These are phyloP conservation scores for Cyprinodon diabolis DNA, from an alignment of 2,797 vertebrate genomes.

Conservation along the genomic window DNA sequence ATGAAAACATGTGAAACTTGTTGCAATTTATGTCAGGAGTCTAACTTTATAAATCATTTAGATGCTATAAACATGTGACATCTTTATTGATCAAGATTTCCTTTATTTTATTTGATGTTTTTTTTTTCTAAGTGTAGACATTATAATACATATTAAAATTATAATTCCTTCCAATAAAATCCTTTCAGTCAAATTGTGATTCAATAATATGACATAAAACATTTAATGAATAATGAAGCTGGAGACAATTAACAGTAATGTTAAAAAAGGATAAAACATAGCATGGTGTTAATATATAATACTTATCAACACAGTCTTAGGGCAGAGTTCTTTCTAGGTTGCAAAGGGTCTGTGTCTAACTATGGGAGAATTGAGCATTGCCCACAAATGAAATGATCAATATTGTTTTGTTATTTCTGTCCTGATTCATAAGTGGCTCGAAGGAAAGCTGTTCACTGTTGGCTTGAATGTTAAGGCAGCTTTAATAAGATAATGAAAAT, in stretches of 20 bases:
- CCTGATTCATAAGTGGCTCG: constrained; percentile 5
- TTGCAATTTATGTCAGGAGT: constrained; percentile 14
- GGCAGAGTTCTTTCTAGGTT: constrained; percentile 2
- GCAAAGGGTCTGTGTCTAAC: constrained; percentile 16
- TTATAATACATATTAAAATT: neutral
- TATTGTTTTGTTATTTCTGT: constrained; percentile 5
- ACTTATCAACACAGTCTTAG: neutral
- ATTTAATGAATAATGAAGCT: neutral
- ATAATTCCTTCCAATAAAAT: neutral
- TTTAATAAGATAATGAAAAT: neutral
- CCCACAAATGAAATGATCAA: neutral
- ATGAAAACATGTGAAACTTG: constrained; percentile 15
- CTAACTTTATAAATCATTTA: neutral
- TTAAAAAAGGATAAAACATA: neutral
- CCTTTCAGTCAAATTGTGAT: neutral
- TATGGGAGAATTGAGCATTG: constrained; percentile 9
- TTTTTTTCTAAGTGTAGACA: neutral
- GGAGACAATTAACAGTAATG: neutral
- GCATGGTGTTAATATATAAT: no score
- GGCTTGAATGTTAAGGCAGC: neutral
- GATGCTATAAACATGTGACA: neutral
- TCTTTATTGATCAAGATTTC: neutral
- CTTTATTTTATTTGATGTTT: neutral
- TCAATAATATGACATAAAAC: neutral
- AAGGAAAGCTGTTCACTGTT: neutral